Percentiles rank a stretch among this genome's conserved stretches.
These are phyloP conservation scores for Parnassius glacialis DNA, from an alignment of 2,888 invertebrate species.

Conservation along the genomic window DNA sequence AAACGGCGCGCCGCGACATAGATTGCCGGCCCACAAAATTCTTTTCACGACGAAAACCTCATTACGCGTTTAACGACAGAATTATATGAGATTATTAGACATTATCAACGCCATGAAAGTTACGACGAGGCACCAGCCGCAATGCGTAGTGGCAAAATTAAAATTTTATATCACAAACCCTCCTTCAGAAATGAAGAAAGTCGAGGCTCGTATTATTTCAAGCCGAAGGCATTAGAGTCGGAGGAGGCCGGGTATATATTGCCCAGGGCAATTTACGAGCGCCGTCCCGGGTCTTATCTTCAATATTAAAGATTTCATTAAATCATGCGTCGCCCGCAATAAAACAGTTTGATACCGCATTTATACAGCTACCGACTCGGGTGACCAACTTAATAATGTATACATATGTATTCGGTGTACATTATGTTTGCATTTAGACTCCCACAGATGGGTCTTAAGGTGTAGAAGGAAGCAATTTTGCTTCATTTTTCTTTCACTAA, in stretches of 20 bases:
- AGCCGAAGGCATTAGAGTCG: conserved; percentile 40
- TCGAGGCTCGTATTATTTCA: conserved; percentile 49
- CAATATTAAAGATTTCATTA: conserved; percentile 80
- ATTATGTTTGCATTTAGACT: conserved; percentile 12
- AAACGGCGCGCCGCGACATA: neutral
- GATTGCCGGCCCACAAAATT: conserved; percentile 2
- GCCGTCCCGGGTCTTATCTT: conserved; percentile 64
- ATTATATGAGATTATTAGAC: conserved; percentile 26
- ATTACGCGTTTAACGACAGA: conserved; percentile 23
- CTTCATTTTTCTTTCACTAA: no score
- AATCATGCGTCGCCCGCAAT: conserved; percentile 72
- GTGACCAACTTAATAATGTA: conserved; percentile 74
- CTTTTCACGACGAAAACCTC: conserved; percentile 7
- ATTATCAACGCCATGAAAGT: conserved; percentile 14
- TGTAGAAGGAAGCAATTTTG: neutral
- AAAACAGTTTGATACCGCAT: conserved; percentile 79
- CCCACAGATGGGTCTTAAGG: neutral
- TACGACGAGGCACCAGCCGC: neutral
- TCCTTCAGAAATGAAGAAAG: conserved; percentile 39
- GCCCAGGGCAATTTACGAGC: conserved; percentile 60
- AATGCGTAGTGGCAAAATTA: conserved; percentile 31
- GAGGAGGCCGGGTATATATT: conserved; percentile 48
- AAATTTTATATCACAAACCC: conserved; percentile 38
- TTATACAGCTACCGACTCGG: conserved; percentile 61
- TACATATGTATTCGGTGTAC: conserved; percentile 36